phyloP scores from a whole-genome alignment of 2,888 invertebrate species.

The Brachycybe producta region DNA sequence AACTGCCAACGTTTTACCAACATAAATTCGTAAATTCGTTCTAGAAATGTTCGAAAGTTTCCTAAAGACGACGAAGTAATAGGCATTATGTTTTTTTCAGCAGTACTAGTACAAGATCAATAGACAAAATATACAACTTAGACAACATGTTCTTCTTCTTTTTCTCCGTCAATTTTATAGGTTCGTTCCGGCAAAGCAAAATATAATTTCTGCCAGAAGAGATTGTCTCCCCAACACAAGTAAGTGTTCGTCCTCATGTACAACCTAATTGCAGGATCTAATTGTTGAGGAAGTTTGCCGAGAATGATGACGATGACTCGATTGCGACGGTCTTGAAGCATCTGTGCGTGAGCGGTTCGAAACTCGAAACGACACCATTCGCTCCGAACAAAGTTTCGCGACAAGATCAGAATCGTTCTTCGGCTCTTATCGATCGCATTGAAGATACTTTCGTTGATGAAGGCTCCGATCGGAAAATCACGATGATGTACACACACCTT shows the following conservation, averaged over 20 bases:
- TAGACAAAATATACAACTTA: no score
- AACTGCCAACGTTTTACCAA: no score
- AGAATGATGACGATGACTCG: constrained; percentile 68
- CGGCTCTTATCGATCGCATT: constrained; percentile 73
- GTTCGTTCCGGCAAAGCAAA: constrained; percentile 76
- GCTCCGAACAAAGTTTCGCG: constrained; percentile 75
- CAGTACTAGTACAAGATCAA: no score
- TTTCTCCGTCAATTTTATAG: no score
- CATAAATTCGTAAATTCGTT: no score
- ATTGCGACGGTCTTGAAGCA: constrained; percentile 59
- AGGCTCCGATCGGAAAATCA: constrained; percentile 62
- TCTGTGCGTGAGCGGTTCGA: constrained; percentile 73
- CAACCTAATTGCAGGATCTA: constrained; percentile 71
- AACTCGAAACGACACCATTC: constrained; percentile 85
- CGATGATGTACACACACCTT: constrained; percentile 73
- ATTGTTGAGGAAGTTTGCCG: constrained; percentile 67
- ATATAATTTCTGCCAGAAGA: constrained; percentile 85
- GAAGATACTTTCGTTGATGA: constrained; percentile 72
- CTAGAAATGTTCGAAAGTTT: no score
- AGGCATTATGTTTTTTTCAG: no score
- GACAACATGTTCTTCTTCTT: no score
- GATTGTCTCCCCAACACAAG: constrained; percentile 72
- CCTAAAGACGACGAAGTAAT: no score
- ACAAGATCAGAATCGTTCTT: constrained; percentile 72
- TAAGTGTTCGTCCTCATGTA: constrained; percentile 74